Evolutionary conservation across 2,888 invertebrate species (phyloP).

Genomic region (Xestia xanthographa): DNA sequence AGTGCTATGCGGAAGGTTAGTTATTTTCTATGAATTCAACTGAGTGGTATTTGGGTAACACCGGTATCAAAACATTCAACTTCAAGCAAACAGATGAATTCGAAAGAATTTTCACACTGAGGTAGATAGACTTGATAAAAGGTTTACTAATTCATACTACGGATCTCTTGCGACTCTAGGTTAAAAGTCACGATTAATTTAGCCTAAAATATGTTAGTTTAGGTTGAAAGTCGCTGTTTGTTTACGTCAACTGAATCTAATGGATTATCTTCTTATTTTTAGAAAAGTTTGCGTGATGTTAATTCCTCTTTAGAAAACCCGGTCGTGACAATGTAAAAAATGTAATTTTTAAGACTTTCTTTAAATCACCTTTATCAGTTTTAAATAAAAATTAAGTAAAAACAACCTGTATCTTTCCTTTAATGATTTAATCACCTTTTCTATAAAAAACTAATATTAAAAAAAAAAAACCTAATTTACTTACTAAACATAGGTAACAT

Average conservation of each 20-base stretch:
- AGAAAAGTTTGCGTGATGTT: too few relatives aligned
- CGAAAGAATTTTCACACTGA: background rate
- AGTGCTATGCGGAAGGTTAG: background rate
- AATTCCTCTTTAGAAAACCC: background rate
- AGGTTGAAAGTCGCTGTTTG: conserved; percentile 17
- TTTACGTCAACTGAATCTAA: background rate
- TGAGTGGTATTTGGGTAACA: background rate
- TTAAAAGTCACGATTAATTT: conserved; percentile 37
- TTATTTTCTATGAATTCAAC: background rate
- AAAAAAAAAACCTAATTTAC: background rate
- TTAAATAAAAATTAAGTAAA: too few relatives aligned
- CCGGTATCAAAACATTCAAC: background rate
- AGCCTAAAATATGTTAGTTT: conserved; percentile 9
- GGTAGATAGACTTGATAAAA: background rate
- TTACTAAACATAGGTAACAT: conserved; percentile 8
- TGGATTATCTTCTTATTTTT: too few relatives aligned
- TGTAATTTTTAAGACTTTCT: background rate
- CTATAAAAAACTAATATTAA: background rate
- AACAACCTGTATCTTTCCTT: background rate
- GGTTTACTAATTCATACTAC: background rate
- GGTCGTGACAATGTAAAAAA: background rate
- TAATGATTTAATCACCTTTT: background rate
- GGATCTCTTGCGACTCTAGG: background rate
- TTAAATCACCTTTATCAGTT: background rate
- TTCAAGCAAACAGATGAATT: background rate